Conservation (phyloP, 92 coral and sea anemone genomes). For the Hydrozoanthus gracilis region DNA sequence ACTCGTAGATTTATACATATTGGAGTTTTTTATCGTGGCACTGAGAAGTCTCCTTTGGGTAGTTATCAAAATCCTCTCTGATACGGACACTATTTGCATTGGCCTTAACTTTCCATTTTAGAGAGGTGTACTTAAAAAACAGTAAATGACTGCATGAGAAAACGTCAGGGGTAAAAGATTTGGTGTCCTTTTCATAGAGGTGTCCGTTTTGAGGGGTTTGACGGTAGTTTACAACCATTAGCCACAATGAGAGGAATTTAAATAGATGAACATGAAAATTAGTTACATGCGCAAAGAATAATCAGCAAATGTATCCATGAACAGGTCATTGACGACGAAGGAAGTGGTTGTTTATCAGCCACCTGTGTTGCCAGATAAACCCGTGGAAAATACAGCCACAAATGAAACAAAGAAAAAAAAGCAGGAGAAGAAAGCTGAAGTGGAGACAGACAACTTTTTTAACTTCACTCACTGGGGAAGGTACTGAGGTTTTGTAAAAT, state of each 20-base stretch:
- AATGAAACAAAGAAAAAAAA: conserved; percentile 26
- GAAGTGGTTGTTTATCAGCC: conserved; percentile 31
- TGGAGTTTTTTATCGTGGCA: no score
- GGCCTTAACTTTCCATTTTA: no score
- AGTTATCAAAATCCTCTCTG: no score
- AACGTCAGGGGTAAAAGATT: no score
- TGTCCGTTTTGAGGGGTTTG: no score
- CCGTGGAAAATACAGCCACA: conserved; percentile 42
- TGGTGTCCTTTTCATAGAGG: no score
- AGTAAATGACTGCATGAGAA: neutral
- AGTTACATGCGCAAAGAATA: neutral
- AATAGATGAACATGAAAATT: no score
- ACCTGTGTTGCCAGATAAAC: conserved; percentile 11
- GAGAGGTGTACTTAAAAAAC: neutral
- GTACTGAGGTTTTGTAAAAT: conserved; percentile 46
- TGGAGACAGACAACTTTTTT: conserved; percentile 30
- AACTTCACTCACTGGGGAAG: conserved; percentile 97
- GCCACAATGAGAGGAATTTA: no score
- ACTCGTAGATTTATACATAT: no score
- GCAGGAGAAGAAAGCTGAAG: neutral
- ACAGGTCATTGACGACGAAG: conserved; percentile 37
- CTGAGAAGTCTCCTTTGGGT: no score
- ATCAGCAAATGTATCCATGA: neutral
- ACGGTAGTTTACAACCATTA: no score
- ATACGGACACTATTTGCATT: no score